A percentile compares a stretch with the other conserved stretches of the same genome.
phyloP scores from a whole-genome alignment of 2,888 invertebrate genomes.

The Amphipoea oculea region DNA sequence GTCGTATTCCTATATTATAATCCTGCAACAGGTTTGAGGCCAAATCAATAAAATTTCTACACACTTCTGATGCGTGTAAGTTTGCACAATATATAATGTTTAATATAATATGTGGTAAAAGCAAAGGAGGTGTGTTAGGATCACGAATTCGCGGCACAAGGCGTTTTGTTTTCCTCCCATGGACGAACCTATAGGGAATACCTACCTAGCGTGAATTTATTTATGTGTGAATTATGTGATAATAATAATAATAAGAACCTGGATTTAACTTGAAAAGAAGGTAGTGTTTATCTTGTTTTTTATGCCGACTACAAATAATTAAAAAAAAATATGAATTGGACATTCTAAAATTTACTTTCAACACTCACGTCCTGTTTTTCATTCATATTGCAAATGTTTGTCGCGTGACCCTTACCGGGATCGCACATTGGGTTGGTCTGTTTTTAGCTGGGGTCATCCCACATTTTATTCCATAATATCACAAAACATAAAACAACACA shows the following conservation, averaged over 20 bases:
- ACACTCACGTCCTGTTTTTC: background rate
- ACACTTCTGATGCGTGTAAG: background rate
- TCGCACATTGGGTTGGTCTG: background rate
- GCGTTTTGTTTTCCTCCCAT: constrained; percentile 23
- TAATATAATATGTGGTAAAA: constrained; percentile 15
- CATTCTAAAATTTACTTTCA: background rate
- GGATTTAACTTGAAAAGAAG: constrained; percentile 13
- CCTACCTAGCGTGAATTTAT: constrained; percentile 17
- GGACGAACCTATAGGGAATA: background rate
- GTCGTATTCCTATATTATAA: background rate
- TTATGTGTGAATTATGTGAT: constrained; percentile 26
- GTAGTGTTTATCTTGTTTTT: background rate
- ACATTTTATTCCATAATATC: background rate
- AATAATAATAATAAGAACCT: constrained; percentile 16
- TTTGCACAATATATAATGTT: background rate
- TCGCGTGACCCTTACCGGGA: background rate
- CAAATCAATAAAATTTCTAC: background rate
- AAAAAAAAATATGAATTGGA: background rate
- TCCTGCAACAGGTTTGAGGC: background rate
- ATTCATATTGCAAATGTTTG: background rate
- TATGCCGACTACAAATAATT: background rate
- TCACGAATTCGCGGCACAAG: background rate
- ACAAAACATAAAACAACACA: too few species aligned
- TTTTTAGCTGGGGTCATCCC: background rate
- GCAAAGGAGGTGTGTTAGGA: background rate